These are phyloP conservation scores for Dendrolimus houi DNA, from an alignment of 2,888 invertebrate genomes.

Conservation along the genomic window DNA sequence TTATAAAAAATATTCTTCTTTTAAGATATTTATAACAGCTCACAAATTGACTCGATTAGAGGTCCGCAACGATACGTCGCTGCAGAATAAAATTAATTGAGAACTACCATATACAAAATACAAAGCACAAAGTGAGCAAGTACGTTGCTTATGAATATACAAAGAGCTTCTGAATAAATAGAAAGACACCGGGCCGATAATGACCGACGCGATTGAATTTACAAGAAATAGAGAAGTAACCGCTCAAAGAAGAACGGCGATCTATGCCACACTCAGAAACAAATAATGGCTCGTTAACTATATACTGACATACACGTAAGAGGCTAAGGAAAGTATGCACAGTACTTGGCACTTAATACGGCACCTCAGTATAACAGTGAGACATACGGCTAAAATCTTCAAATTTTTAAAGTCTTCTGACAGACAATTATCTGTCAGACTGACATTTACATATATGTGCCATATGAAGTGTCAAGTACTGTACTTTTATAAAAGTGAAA, in stretches of 20 bases:
- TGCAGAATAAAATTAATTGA: constrained; percentile 8
- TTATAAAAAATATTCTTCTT: constrained; percentile 55
- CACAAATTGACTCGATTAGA: constrained; percentile 60
- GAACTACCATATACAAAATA: constrained; percentile 48
- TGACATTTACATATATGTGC: too few relatives aligned
- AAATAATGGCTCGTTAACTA: too few relatives aligned
- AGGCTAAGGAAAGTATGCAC: too few relatives aligned
- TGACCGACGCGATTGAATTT: constrained; percentile 17
- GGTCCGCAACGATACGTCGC: constrained; percentile 36
- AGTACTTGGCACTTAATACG: too few relatives aligned
- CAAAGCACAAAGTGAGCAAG: constrained; percentile 67
- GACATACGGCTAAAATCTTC: too few relatives aligned
- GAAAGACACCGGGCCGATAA: constrained; percentile 22
- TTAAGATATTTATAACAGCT: constrained; percentile 50
- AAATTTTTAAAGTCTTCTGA: too few relatives aligned
- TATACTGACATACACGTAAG: too few relatives aligned
- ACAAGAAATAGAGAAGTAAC: constrained; percentile 19
- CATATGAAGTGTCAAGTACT: too few relatives aligned
- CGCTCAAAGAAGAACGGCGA: constrained; percentile 15
- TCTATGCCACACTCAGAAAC: constrained; percentile 2
- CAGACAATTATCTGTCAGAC: too few relatives aligned
- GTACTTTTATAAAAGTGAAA: too few relatives aligned
- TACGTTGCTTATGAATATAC: constrained; percentile 32
- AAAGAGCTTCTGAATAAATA: constrained; percentile 40
- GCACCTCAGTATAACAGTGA: too few relatives aligned